A percentile compares a stretch with the other conserved stretches of the same genome.
Evolutionary conservation across 1,140 invertebrate species (phyloP).

Genomic region (Olivierus martensii): DNA sequence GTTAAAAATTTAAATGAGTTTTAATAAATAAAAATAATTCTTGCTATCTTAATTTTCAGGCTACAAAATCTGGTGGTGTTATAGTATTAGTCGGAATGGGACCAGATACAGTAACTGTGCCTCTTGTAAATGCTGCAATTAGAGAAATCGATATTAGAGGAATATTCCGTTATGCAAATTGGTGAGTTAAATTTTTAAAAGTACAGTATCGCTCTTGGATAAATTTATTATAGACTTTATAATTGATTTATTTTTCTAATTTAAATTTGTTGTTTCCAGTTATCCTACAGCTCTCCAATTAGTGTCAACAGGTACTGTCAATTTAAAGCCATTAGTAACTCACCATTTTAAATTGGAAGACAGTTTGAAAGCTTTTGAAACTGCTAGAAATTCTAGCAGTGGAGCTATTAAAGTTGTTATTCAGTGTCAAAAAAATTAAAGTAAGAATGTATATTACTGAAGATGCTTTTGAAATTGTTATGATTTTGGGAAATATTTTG

Average conservation of each 20-base stretch:
- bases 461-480: too few species aligned
- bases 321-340: slow-evolving; percentile 78
- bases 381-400: slow-evolving; percentile 48
- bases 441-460: too few species aligned
- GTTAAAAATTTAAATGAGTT: too few species aligned
- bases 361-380: slow-evolving; percentile 71
- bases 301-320: slow-evolving; percentile 60
- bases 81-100: slow-evolving; percentile 77
- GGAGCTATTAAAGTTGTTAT: slow-evolving; percentile 88
- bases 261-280: slow-evolving; percentile 37
- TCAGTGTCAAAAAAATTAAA: slow-evolving; percentile 41
- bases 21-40: too few species aligned
- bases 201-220: too few species aligned
- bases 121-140: slow-evolving; percentile 58
- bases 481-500: too few species aligned
- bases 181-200: slow-evolving; percentile 39
- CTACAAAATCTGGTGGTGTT: slow-evolving; percentile 65
- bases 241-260: neutral
- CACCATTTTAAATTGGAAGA: slow-evolving; percentile 79
- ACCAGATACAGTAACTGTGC: slow-evolving; percentile 56
- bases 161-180: slow-evolving; percentile 81
- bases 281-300: slow-evolving; percentile 73
- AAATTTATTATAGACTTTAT: too few species aligned
- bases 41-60: too few species aligned
- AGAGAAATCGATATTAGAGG: slow-evolving; percentile 83